A percentile compares a stretch with the other conserved stretches of the same genome.
phyloP scores from a whole-genome alignment of 2,888 invertebrate species.

The Campoplex capitator region DNA sequence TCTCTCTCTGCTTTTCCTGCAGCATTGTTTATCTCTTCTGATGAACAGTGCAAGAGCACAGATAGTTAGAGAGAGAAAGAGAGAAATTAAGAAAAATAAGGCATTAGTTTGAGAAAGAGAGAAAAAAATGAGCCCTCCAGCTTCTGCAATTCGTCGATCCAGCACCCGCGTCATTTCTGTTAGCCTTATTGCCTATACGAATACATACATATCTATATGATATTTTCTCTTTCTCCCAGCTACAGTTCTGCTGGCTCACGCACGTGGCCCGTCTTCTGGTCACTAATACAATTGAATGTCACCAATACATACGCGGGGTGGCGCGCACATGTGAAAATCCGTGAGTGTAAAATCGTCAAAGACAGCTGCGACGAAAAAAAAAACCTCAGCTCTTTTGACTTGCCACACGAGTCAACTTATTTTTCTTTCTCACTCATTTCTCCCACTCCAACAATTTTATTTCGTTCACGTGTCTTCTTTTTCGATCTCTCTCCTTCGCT shows the following conservation, averaged over 20 bases:
- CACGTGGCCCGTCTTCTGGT: conserved; percentile 8
- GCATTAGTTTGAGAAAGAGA: conserved; percentile 41
- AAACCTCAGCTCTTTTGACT: conserved; percentile 43
- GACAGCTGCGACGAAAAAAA: conserved; percentile 26
- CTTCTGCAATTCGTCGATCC: conserved; percentile 68
- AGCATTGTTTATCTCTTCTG: conserved; percentile 69
- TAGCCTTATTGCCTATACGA: conserved; percentile 21
- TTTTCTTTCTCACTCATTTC: conserved; percentile 43
- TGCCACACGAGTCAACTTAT: conserved; percentile 53
- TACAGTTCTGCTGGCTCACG: background rate
- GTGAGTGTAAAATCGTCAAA: conserved; percentile 18
- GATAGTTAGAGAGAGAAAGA: conserved; percentile 40
- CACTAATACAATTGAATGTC: conserved; percentile 32
- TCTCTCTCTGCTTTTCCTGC: conserved; percentile 45
- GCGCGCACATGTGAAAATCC: conserved; percentile 25
- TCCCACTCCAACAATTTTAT: conserved; percentile 3
- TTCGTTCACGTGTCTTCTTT: conserved; percentile 20
- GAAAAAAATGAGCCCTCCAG: conserved; percentile 40
- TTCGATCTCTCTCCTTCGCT: conserved; percentile 4
- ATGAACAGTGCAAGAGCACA: conserved; percentile 40
- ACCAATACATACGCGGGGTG: conserved; percentile 6
- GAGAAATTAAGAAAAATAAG: conserved; percentile 10
- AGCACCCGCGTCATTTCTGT: conserved; percentile 48
- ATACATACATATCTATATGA: background rate
- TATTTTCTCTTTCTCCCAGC: conserved; percentile 8